Evolutionary conservation across 2,888 invertebrate species (phyloP).

Genomic region (Cerastis rubricosa): DNA sequence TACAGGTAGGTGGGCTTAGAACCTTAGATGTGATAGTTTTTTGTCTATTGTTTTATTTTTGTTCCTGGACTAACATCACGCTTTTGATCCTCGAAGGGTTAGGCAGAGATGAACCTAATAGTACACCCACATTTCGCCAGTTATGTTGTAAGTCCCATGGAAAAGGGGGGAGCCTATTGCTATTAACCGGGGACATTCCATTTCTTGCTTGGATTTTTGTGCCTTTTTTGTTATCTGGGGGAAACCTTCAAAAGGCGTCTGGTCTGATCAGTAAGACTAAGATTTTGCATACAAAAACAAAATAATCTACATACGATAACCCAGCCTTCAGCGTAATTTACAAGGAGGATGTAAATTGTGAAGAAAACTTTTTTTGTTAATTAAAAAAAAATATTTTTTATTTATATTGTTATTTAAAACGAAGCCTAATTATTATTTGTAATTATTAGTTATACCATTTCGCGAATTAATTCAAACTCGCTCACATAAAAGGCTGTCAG

Average conservation of each 20-base stretch:
- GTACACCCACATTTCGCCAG: too few species aligned
- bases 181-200: too few species aligned
- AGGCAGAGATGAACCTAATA: too few species aligned
- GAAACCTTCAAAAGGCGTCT: too few species aligned
- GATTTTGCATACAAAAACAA: conserved; percentile 26
- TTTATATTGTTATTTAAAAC: not conserved
- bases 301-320: conserved; percentile 1
- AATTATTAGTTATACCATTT: not conserved
- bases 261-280: too few species aligned
- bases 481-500: not conserved
- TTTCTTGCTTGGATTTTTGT: too few species aligned
- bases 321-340: not conserved
- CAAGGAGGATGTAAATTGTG: conserved; percentile 1
- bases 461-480: not conserved
- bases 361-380: too few species aligned
- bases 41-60: not conserved
- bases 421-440: not conserved
- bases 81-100: too few species aligned
- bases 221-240: too few species aligned
- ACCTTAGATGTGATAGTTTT: not conserved
- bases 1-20: not conserved
- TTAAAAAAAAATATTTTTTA: not conserved
- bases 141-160: too few species aligned
- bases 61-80: too few species aligned
- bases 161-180: too few species aligned